Conservation (phyloP, 2,797 vertebrate genomes). For the Oreortyx pictus region DNA sequence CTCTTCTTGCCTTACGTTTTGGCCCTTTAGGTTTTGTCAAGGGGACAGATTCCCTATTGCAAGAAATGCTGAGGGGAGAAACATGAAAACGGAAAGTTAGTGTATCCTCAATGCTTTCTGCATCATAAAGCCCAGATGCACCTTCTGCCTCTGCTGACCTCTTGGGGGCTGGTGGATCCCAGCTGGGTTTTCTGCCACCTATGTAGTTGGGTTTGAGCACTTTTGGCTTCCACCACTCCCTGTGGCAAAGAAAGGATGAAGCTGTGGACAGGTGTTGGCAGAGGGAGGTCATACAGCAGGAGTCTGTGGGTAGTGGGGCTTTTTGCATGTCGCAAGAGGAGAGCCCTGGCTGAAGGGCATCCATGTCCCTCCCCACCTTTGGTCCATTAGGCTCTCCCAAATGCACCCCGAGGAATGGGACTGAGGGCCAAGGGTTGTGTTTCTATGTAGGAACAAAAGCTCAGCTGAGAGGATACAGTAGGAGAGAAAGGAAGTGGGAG, state of each 20-base stretch:
- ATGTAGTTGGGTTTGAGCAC: background rate
- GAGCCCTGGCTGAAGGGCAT: background rate
- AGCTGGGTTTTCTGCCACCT: background rate
- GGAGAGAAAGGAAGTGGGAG: too few species aligned
- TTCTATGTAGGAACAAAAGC: background rate
- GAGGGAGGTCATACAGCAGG: background rate
- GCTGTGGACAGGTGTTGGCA: accelerated
- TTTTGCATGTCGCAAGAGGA: background rate
- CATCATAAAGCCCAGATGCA: background rate
- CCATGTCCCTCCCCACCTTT: background rate
- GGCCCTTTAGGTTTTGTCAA: background rate
- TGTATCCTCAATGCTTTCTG: background rate
- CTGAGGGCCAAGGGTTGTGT: background rate
- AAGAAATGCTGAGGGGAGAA: background rate
- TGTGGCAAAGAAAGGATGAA: background rate
- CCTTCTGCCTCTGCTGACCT: background rate
- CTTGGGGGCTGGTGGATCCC: background rate
- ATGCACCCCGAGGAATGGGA: accelerated
- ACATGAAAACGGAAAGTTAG: background rate
- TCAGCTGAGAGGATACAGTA: background rate
- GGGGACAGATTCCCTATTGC: background rate
- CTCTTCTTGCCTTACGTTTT: background rate
- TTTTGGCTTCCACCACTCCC: background rate
- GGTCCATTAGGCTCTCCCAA: background rate
- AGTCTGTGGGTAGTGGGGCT: background rate